A percentile compares a stretch with the other conserved stretches of the same genome.
Evolutionary conservation across 2,113 vertebrate genomes (phyloP).

Genomic region (Datnioides undecimradiatus): DNA sequence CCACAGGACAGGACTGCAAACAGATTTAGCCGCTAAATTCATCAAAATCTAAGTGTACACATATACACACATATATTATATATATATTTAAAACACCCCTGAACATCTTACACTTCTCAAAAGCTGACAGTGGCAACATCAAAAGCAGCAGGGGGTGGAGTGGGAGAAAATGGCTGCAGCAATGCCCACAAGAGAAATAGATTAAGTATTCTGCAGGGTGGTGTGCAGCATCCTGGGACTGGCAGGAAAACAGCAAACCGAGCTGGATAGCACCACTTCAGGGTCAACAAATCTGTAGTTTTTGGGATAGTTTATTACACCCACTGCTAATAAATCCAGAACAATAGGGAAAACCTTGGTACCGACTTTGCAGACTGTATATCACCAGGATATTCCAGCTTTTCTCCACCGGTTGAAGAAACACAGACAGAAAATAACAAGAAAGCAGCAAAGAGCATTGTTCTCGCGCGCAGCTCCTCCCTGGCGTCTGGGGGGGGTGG

Average conservation of each 20-base stretch:
- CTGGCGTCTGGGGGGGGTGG: neutral
- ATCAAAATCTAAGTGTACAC: constrained; percentile 43
- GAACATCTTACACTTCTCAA: constrained; percentile 32
- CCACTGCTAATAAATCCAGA: constrained; percentile 21
- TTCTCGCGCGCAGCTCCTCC: neutral
- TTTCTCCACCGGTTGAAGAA: neutral
- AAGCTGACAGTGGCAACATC: constrained; percentile 40
- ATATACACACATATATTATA: no score
- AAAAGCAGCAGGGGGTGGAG: constrained; percentile 25
- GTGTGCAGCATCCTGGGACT: constrained; percentile 4
- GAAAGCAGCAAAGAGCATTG: neutral
- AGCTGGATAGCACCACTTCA: constrained; percentile 20
- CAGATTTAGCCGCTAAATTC: constrained; percentile 20
- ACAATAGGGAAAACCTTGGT: constrained; percentile 9
- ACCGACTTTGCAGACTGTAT: neutral
- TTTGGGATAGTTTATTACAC: constrained; percentile 33
- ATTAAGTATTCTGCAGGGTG: constrained; percentile 45
- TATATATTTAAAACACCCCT: constrained; percentile 28
- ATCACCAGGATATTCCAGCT: constrained; percentile 26
- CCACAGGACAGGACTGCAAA: constrained; percentile 5
- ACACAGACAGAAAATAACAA: constrained; percentile 7
- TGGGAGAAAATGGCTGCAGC: constrained; percentile 42
- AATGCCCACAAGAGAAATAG: constrained; percentile 37
- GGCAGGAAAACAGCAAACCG: constrained; percentile 25
- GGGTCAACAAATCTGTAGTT: constrained; percentile 25